These are phyloP conservation scores for Melanostoma mellinum DNA, from an alignment of 2,888 invertebrate genomes.

Conservation along the genomic window DNA sequence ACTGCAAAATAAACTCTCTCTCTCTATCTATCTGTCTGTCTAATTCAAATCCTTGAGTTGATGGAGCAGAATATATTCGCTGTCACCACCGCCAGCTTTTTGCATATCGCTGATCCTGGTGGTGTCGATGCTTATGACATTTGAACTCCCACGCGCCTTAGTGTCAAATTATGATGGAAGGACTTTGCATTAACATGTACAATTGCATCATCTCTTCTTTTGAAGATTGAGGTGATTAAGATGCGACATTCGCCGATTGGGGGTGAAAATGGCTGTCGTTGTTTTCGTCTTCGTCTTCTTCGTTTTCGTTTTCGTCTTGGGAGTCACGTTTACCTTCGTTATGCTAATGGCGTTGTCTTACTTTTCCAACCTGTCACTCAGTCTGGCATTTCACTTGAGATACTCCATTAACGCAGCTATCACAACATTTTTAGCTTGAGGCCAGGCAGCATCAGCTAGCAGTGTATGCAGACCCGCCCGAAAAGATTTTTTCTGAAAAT, in stretches of 20 bases:
- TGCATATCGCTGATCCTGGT: conserved; percentile 58
- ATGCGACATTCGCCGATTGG: conserved; percentile 54
- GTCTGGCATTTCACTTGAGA: conserved; percentile 36
- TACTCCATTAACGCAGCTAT: conserved; percentile 54
- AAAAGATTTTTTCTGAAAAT: conserved; percentile 30
- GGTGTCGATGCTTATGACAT: conserved; percentile 54
- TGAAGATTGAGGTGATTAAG: conserved; percentile 40
- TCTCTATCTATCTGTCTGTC: too few species aligned
- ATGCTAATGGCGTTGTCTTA: conserved; percentile 55
- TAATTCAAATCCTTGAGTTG: conserved; percentile 52
- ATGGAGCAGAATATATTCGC: conserved; percentile 55
- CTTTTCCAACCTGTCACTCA: conserved; percentile 47
- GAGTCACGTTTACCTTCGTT: conserved; percentile 17
- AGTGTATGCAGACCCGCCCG: neutral
- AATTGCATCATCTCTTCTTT: conserved; percentile 67
- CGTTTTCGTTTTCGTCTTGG: neutral
- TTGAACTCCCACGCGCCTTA: conserved; percentile 50
- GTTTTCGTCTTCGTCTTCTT: conserved; percentile 29
- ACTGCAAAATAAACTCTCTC: conserved; percentile 47
- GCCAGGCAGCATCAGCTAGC: conserved; percentile 3
- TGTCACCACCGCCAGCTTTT: conserved; percentile 61
- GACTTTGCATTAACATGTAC: conserved; percentile 60
- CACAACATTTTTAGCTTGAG: conserved; percentile 45
- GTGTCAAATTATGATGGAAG: conserved; percentile 66
- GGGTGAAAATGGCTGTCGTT: conserved; percentile 18